Conservation (phyloP, 2,797 vertebrate species). For the Ispidina lecontei region DNA sequence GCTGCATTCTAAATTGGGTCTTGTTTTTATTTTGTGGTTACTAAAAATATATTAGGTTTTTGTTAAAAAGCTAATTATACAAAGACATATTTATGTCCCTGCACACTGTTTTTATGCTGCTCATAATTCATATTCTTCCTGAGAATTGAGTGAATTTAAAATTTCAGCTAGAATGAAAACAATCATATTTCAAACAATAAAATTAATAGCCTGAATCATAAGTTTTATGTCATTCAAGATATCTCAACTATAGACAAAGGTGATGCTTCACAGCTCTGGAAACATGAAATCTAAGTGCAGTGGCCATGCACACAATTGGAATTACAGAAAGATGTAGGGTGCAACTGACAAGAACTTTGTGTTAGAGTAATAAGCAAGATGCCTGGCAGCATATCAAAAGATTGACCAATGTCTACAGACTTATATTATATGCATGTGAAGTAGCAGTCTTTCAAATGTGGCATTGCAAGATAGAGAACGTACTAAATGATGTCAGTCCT, state of each 20-base stretch:
- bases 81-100: neutral
- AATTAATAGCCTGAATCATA: neutral
- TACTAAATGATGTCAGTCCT: neutral
- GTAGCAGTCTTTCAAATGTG: neutral
- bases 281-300: neutral
- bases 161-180: neutral
- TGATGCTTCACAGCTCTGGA: neutral
- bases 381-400: neutral
- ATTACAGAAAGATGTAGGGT: neutral
- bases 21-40: neutral
- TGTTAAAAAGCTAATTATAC: neutral
- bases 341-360: neutral
- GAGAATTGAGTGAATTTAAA: neutral
- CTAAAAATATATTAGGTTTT: neutral
- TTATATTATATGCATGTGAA: neutral
- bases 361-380: neutral
- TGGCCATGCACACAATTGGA: neutral
- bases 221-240: neutral
- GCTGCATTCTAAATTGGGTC: neutral
- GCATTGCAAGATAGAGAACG: rapidly evolving
- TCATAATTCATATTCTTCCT: neutral
- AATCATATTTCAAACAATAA: conserved; percentile 1
- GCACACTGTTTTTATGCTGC: neutral
- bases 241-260: neutral
- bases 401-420: rapidly evolving